Base-by-base conservation (phyloP, 2,888 invertebrate genomes). In the Xestia xanthographa region DNA sequence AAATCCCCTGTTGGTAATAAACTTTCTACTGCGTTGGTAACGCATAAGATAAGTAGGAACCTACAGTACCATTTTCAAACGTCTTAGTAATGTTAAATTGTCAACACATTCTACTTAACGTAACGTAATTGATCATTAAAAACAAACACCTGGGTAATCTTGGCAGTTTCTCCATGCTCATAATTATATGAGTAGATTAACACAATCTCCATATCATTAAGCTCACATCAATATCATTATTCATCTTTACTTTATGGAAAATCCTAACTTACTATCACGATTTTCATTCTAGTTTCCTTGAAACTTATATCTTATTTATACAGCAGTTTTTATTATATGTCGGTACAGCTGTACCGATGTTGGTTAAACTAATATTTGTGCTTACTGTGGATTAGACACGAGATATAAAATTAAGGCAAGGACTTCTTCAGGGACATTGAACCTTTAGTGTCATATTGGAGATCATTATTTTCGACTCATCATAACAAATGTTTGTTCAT, bases 311-410 rank as follows among this genome's bases (percentile, higher is more conserved):
- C n/a, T 60, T 48, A 45, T 75, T 53, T 69, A 22, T 41, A 14
- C n/a, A 62, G 8, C 26, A 41, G 38, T 60, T 75, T 70, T 70
- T 70, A 66, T 75, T 50, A 20, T 34, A 14, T 17, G 60, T 48
- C 41, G 4, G 22, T 66, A 26, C 63, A 75, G 56, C 38, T 75
- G 63, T 56, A 43, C 8, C 8, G 5, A 68, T 50, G 22, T 71
- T 48, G 41, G 66, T 50, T 45, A 38, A 41, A 67, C 63, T 60
- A 82, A 80, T 80, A 77, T 82, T 80, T 67, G 29, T n/a, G 34
- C 38, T 41, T 12, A 41, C 45, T 41, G 29, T n/a, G 34, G 48
- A 70, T 67, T 43, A 69, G 62, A 53, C 41, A 34, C 6, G 20
- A 60, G 56, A 62, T 69, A 76, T 43, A 17, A 56, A 65, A 65